Conservation (phyloP, 2,888 invertebrate species). For the Coremacera marginata region DNA sequence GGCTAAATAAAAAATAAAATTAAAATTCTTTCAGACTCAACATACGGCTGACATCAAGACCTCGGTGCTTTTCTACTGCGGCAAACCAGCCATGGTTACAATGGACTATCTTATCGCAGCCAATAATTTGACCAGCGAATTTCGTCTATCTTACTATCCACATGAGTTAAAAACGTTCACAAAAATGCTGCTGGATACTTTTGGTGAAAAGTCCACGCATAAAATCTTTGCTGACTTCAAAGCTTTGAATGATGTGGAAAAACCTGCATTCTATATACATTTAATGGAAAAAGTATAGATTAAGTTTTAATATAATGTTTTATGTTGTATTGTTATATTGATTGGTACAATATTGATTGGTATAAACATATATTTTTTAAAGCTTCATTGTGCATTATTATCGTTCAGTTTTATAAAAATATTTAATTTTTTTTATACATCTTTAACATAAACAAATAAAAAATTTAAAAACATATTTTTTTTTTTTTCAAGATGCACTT, state of each 20-base stretch:
- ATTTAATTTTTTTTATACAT: too few species aligned
- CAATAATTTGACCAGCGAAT: constrained; percentile 75
- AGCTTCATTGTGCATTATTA: not conserved
- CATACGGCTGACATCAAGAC: constrained; percentile 88
- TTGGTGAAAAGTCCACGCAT: constrained; percentile 76
- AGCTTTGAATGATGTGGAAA: constrained; percentile 73
- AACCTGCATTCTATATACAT: constrained; percentile 89
- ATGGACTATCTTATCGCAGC: constrained; percentile 85
- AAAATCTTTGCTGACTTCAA: constrained; percentile 87
- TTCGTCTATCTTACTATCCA: constrained; percentile 90
- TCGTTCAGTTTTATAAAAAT: too few species aligned
- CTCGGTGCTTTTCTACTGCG: constrained; percentile 83
- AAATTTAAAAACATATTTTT: too few species aligned
- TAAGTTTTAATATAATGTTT: constrained; percentile 48
- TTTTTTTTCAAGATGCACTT: not conserved
- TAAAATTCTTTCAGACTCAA: constrained; percentile 75
- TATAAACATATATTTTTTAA: too few species aligned
- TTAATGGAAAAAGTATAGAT: constrained; percentile 76
- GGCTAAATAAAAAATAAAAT: too few species aligned
- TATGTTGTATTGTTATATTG: not conserved
- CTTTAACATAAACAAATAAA: too few species aligned
- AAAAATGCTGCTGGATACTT: constrained; percentile 78
- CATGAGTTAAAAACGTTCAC: constrained; percentile 82
- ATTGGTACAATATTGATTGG: not conserved
- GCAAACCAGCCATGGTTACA: constrained; percentile 82